Base-by-base conservation (phyloP, 2,113 vertebrate genomes). In the Butastur rufipennis region DNA sequence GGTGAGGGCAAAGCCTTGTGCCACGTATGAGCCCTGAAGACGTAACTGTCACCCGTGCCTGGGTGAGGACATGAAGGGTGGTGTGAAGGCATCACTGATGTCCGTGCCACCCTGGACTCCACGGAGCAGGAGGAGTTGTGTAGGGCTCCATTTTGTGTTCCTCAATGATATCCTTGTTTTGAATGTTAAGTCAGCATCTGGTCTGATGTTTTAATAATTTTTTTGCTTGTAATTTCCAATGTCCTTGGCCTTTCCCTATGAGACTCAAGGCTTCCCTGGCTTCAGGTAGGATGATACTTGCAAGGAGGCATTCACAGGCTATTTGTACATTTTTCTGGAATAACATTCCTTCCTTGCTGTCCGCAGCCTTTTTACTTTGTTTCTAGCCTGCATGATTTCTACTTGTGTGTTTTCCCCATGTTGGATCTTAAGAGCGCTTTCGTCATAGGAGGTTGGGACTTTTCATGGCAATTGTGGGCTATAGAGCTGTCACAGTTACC, bases 11-110 rank as follows among this genome's bases (percentile, higher is more conserved):
- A 45, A 67, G 53, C 21, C 27, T 36, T 16, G 63, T 52, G 58
- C 40, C 7, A 2, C 0, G 0, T 52, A 6, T 31, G 12, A 77
- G 21, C 56, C 21, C 65, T 31, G 20, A 55, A 48, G 16, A 55
- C 0, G 0, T 21, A 56, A 40, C 22, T 79, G 48, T 81, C 34
- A 27, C 56, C 26, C 1, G 1, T 53, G 50, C 31, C 19, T 55
- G 45, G 53, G 4, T 42, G 55, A 72, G 22, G 25, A 16, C 13
- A 10, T 21, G 29, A 53, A 55, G 66, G 59, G 53, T 0, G 0
- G 13, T 4, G 3, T 50, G 77, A 45, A 53, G 55, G 26, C 21
- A 9, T 63, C 47, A 8, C 13, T 62, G 48, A 27, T 63, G 34
- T 61, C 58, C 0, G 0, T 67, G 32, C 20, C 22, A 18, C 43